Base-by-base conservation (phyloP, 2,797 vertebrate genomes). In the Spea hammondii region DNA sequence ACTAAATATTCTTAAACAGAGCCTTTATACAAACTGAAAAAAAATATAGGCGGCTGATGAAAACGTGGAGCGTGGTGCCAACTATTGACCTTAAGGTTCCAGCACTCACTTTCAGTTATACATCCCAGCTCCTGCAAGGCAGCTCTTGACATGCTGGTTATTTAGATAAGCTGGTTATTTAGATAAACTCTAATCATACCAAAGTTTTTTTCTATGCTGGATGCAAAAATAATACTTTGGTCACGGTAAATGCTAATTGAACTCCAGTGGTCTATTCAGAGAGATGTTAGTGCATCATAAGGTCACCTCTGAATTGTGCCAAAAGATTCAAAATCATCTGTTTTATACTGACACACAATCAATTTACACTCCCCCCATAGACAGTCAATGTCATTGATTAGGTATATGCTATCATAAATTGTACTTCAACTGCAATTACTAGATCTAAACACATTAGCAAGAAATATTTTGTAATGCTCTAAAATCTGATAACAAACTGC, bases 341-440 rank as follows among this genome's bases (percentile, higher is more conserved):
- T n/a, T 62, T 77, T 69, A 46, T 46, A 49, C 69, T 77, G 79
- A 77, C 70, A 78, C 59, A 55, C 66, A 74, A 68, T 54, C 74
- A 66, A 81, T 81, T 73, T 77, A 81, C 32, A n/a, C 47, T 72
- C 62, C 73, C 62, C 73, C 68, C 69, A 66, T 32, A 46, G 57
- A n/a, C 62, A 62, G 44, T 54, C 64, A 72, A 64, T 69, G 70
- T 81, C 70, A 81, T 81, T 73, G 73, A 72, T 59, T 59, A 77
- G 65, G 66, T 66, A 14, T 72, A 64, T 13, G 48, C 13, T 6
- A 46, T 17, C 54, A 77, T 81, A 81, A 77, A 68, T 72, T 64
- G 44, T n/a, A n/a, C 55, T 32, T 48, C 54, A 4, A 54, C 48
- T 53, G 47, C 51, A 66, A 55, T 47, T 47, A 68, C 47, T 14